Evolutionary conservation across 2,888 invertebrate genomes (phyloP).

Genomic region (Sinelater perroti): DNA sequence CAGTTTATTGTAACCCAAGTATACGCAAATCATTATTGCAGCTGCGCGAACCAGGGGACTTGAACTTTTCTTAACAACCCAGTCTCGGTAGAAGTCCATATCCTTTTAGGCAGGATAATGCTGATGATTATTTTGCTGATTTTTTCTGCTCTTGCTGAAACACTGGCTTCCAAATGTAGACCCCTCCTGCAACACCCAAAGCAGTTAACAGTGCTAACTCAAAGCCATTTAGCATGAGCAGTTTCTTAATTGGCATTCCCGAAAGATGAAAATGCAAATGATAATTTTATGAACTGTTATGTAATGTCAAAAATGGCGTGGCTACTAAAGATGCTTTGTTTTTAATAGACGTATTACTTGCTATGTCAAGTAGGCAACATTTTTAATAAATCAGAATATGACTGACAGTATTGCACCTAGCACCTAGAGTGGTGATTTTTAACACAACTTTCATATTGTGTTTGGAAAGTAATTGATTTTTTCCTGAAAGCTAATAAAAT

Average conservation of each 20-base stretch:
- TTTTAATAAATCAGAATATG: no score
- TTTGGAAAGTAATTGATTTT: no score
- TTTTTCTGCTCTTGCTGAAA: not conserved
- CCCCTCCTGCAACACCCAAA: conserved; percentile 54
- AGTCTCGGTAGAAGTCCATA: not conserved
- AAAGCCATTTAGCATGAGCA: conserved; percentile 50
- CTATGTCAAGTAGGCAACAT: no score
- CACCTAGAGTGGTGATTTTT: no score
- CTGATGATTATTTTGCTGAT: not conserved
- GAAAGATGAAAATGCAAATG: not conserved
- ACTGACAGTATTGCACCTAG: no score
- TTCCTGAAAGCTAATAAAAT: no score
- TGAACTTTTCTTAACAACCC: not conserved
- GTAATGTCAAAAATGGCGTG: no score
- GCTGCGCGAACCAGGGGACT: not conserved
- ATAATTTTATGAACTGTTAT: no score
- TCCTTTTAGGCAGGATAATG: not conserved
- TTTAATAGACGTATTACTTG: no score
- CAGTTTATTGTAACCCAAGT: not conserved
- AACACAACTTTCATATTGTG: no score
- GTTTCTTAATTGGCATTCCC: conserved; percentile 54
- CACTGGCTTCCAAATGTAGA: conserved; percentile 59
- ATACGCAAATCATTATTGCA: not conserved
- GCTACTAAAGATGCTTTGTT: no score
- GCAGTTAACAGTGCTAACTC: conserved; percentile 52